A percentile compares a stretch with the other conserved stretches of the same genome.
phyloP scores from a whole-genome alignment of 1,140 invertebrate species.

The Telenomus remus region DNA sequence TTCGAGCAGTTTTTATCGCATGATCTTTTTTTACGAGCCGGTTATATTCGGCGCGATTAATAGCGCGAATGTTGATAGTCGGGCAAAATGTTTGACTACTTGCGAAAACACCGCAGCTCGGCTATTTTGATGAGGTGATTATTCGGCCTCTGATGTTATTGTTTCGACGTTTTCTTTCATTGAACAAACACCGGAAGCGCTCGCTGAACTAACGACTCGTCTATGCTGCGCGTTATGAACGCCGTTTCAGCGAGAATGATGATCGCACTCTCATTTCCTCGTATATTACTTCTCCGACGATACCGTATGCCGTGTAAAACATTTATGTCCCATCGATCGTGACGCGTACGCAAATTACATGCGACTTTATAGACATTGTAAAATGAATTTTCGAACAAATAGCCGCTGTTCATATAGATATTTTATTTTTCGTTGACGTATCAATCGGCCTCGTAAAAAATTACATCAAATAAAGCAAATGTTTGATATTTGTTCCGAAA shows the following conservation, averaged over 20 bases:
- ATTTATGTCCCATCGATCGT: slow-evolving; percentile 53
- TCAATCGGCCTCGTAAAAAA: no score
- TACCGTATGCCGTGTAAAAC: slow-evolving; percentile 51
- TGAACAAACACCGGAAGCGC: slow-evolving; percentile 36
- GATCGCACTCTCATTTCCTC: slow-evolving; percentile 41
- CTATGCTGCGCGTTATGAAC: slow-evolving; percentile 42
- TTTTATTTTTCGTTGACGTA: neutral
- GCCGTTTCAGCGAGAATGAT: slow-evolving; percentile 56
- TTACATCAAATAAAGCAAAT: no score
- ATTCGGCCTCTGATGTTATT: slow-evolving; percentile 23
- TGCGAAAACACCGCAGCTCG: neutral
- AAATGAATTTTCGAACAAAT: slow-evolving; percentile 15
- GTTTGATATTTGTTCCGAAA: no score
- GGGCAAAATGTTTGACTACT: slow-evolving; percentile 3
- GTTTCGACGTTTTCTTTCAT: slow-evolving; percentile 36
- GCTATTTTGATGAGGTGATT: slow-evolving; percentile 17
- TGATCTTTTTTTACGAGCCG: slow-evolving; percentile 11
- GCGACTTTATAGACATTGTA: slow-evolving; percentile 28
- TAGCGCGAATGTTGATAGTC: slow-evolving; percentile 8
- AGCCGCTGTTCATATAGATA: neutral
- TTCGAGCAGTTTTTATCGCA: no score
- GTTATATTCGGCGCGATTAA: slow-evolving; percentile 27
- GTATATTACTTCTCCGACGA: slow-evolving; percentile 42
- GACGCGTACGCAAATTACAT: slow-evolving; percentile 22
- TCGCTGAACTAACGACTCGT: slow-evolving; percentile 51